phyloP scores from a whole-genome alignment of 2,113 vertebrate species.

The Talpa occidentalis region DNA sequence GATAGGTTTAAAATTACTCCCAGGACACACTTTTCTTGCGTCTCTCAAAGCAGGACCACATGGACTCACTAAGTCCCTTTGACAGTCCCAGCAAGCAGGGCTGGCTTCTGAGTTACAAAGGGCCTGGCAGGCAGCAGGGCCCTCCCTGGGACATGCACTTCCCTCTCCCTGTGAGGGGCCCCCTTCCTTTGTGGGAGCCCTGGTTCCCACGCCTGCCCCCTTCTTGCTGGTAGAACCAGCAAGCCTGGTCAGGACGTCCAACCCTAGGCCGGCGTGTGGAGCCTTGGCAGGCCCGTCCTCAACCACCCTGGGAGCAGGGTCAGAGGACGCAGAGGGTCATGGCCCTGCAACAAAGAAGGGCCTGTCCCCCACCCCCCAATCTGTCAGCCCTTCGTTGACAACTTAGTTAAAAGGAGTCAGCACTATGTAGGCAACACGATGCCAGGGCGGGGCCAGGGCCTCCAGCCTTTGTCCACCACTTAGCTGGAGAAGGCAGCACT shows the following conservation, averaged over 20 bases:
- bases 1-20: neutral
- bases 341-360: neutral
- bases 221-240: neutral
- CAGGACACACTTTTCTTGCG: neutral
- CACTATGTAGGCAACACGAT: neutral
- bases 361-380: neutral
- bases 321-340: neutral
- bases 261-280: neutral
- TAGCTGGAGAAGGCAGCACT: neutral
- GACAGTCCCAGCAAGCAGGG: neutral
- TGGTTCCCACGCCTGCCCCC: neutral
- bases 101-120: neutral
- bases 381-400: neutral
- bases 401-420: neutral
- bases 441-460: neutral
- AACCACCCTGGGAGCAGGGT: neutral
- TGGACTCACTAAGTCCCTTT: neutral
- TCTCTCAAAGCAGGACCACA: neutral
- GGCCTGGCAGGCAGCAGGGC: neutral
- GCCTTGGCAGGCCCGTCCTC: neutral
- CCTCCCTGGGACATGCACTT: neutral
- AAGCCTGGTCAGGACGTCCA: neutral
- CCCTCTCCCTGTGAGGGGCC: neutral
- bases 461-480: neutral
- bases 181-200: neutral